phyloP scores from a whole-genome alignment of 2,113 vertebrate genomes.

The Camarhynchus parvulus region DNA sequence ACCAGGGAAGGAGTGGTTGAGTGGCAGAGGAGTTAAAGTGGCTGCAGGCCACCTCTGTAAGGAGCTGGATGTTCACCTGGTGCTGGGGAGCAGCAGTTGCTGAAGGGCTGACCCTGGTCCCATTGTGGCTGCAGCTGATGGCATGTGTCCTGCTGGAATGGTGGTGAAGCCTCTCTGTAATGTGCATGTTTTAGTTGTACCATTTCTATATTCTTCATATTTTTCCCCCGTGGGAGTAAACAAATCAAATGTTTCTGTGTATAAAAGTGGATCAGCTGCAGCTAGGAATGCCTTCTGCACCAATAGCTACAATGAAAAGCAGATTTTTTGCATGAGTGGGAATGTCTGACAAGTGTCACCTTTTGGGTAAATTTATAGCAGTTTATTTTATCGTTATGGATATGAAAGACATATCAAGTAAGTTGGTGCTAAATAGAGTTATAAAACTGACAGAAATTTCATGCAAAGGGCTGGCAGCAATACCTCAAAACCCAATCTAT shows the following conservation, averaged over 20 bases:
- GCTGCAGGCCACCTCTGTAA: background rate
- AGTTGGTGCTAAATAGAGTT: background rate
- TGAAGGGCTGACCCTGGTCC: background rate
- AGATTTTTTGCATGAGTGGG: background rate
- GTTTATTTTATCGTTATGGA: background rate
- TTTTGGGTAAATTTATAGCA: background rate
- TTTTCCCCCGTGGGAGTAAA: background rate
- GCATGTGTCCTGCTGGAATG: fast-evolving
- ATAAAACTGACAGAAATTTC: background rate
- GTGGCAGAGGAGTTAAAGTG: background rate
- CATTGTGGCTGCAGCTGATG: background rate
- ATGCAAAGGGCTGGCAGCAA: background rate
- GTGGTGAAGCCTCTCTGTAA: background rate
- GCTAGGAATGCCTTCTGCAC: background rate
- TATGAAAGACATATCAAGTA: background rate
- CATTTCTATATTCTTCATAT: background rate
- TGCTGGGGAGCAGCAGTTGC: background rate
- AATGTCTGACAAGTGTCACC: background rate
- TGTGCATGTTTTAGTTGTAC: background rate
- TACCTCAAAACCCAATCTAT: background rate
- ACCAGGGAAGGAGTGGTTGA: background rate
- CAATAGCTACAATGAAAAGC: background rate
- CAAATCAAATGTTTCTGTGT: background rate
- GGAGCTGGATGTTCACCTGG: background rate
- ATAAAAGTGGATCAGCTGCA: background rate